Base-by-base conservation (phyloP, 2,797 vertebrate genomes). In the Phrynocephalus vlangalii region DNA sequence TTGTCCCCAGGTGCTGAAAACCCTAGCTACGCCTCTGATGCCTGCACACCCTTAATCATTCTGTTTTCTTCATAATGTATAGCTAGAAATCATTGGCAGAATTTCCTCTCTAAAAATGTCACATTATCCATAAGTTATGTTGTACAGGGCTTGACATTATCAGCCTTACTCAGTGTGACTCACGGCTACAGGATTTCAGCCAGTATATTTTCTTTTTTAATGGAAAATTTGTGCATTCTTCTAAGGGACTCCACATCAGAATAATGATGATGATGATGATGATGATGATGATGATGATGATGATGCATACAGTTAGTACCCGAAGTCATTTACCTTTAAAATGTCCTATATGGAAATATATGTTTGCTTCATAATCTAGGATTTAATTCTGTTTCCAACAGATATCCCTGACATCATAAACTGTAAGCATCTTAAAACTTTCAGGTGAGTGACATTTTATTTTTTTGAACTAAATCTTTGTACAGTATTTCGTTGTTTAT, bases 341-440 rank as follows among this genome's bases (percentile, higher is more conserved):
- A 6, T 20, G 44, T 33, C 18, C 60, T 22, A 83, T 79, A 72
- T 30, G 6, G 72, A 72, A 20, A 67, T 28, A 71, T 84, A 87
- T 81, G 66, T 33, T 87, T 22, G 18, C 2, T 76, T 44, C 13
- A 10, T 81, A 20, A 63, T 73, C 84, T 93, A 86, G 24, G 72
- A 90, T 78, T 92, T 86, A 20, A 92, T 94, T 94, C 90, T 44
- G 67, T 92, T 93, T 79, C 78, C 26, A 13, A 92, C 89, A 99
- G 99, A 99, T 93, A 99, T 99, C 72, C 99, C 99, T 78, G 98
- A 99, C 90, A 97, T 99, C 93, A 95, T 99, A 90, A 98, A 98
- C 91, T 70, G 93, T 82, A 98, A 97, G 88, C 96, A 98, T 94
- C 96, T 99, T 82, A 98, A 98, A 95, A 97, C 95, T 70, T 99